Conservation (phyloP, 2,888 invertebrate genomes). For the Drosophila neotestacea region DNA sequence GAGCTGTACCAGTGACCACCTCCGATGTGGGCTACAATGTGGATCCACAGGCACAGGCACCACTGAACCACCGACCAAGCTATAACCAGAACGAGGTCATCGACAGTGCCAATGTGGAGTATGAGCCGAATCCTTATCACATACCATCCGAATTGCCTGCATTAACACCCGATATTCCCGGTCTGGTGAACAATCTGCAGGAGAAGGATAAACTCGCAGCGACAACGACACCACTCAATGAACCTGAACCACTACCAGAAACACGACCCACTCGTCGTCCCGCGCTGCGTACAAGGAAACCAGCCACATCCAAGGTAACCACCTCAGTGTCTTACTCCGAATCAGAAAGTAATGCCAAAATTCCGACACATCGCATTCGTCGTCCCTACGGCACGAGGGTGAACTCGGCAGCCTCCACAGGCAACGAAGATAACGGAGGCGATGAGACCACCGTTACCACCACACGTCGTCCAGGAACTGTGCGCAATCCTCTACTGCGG, state of each 20-base stretch:
- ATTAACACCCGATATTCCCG: slow-evolving; percentile 87
- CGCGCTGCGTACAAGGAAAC: slow-evolving; percentile 86
- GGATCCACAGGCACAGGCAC: slow-evolving; percentile 58
- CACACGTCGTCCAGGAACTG: slow-evolving; percentile 70
- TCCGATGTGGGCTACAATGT: slow-evolving; percentile 76
- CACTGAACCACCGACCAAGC: slow-evolving; percentile 78
- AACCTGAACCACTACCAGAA: slow-evolving; percentile 82
- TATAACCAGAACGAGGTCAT: slow-evolving; percentile 83
- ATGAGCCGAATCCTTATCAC: slow-evolving; percentile 86
- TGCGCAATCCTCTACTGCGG: slow-evolving; percentile 82
- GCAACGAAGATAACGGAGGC: slow-evolving; percentile 46
- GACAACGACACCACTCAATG: slow-evolving; percentile 73
- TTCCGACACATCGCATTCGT: slow-evolving; percentile 84
- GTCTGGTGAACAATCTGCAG: slow-evolving; percentile 87
- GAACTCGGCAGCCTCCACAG: slow-evolving; percentile 34
- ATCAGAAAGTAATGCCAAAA: slow-evolving; percentile 77
- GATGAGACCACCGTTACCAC: slow-evolving; percentile 54
- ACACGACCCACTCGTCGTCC: slow-evolving; percentile 85
- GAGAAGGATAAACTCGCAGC: slow-evolving; percentile 84
- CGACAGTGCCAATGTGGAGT: slow-evolving; percentile 84
- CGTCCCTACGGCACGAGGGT: slow-evolving; percentile 84
- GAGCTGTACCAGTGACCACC: slow-evolving; percentile 70
- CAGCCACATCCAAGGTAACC: slow-evolving; percentile 82
- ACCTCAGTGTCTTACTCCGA: slow-evolving; percentile 83
- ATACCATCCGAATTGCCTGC: slow-evolving; percentile 87